Conservation (phyloP, 2,797 vertebrate genomes). For the Tapirus indicus region DNA sequence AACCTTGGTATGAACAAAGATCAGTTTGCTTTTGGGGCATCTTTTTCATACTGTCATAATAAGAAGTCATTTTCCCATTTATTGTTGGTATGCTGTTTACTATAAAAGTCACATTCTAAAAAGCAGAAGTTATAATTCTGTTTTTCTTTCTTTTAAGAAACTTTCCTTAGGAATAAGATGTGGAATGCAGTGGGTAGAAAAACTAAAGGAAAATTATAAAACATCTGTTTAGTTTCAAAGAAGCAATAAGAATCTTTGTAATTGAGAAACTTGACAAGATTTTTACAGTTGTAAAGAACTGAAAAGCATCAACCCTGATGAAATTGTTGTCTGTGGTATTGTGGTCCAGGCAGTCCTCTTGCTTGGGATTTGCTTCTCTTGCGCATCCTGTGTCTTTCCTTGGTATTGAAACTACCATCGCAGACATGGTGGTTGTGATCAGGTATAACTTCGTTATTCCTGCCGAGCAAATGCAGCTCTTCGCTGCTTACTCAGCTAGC, state of each 20-base stretch:
- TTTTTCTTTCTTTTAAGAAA: slow-evolving; percentile 22
- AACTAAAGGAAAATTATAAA: slow-evolving; percentile 34
- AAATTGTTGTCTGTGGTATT: not conserved
- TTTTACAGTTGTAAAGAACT: not conserved
- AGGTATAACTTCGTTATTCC: not conserved
- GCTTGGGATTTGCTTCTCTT: not conserved
- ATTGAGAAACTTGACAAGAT: not conserved
- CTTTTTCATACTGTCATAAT: not conserved
- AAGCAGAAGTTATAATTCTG: not conserved
- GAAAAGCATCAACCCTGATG: not conserved
- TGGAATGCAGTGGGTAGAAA: not conserved
- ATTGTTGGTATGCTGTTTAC: not conserved
- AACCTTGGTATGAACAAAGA: not conserved
- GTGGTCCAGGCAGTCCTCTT: not conserved
- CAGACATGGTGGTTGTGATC: not conserved
- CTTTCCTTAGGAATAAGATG: not conserved
- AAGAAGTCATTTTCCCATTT: not conserved
- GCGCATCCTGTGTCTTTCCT: not conserved
- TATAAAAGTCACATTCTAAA: slow-evolving; percentile 25
- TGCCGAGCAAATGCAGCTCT: not conserved
- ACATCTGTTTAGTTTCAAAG: slow-evolving; percentile 10
- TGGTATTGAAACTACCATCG: not conserved
- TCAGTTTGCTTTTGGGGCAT: not conserved
- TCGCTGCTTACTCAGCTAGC: not conserved
- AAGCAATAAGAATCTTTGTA: not conserved